Evolutionary conservation across 2,888 invertebrate genomes (phyloP).

Genomic region (Malacosoma neustria): DNA sequence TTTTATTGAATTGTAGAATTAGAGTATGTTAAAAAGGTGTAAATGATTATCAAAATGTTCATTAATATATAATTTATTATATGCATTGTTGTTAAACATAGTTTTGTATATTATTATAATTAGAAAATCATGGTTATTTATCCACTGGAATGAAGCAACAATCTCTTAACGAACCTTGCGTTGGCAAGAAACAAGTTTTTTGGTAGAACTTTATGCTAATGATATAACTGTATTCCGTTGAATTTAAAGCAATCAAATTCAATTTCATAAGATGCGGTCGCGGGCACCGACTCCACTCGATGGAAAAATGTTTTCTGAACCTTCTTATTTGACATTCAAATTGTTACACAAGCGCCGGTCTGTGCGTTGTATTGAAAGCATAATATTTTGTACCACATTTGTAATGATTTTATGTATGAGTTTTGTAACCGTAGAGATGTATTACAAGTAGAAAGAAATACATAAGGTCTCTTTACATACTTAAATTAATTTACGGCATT

Average conservation of each 20-base stretch:
- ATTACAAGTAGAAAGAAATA: slow-evolving; percentile 20
- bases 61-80: not conserved
- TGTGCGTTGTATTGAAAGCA: slow-evolving; percentile 32
- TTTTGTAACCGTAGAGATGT: slow-evolving; percentile 30
- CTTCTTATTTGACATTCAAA: slow-evolving; percentile 52
- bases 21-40: not conserved
- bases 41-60: not conserved
- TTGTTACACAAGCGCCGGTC: slow-evolving; percentile 42
- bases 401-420: slow-evolving; percentile 37
- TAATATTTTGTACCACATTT: slow-evolving; percentile 29
- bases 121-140: too few relatives aligned
- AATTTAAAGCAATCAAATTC: too few relatives aligned
- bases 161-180: too few relatives aligned
- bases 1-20: too few relatives aligned
- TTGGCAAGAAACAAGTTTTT: not conserved
- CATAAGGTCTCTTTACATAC: slow-evolving; percentile 8
- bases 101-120: too few relatives aligned
- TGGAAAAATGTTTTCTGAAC: slow-evolving; percentile 46
- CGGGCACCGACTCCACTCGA: slow-evolving; percentile 37
- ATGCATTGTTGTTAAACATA: too few relatives aligned
- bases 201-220: not conserved
- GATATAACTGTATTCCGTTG: not conserved
- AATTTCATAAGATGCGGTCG: slow-evolving; percentile 5
- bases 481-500: too few relatives aligned
- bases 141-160: too few relatives aligned